phyloP scores from a whole-genome alignment of 92 coral and sea anemone species.

The Epizoanthus stellaris region DNA sequence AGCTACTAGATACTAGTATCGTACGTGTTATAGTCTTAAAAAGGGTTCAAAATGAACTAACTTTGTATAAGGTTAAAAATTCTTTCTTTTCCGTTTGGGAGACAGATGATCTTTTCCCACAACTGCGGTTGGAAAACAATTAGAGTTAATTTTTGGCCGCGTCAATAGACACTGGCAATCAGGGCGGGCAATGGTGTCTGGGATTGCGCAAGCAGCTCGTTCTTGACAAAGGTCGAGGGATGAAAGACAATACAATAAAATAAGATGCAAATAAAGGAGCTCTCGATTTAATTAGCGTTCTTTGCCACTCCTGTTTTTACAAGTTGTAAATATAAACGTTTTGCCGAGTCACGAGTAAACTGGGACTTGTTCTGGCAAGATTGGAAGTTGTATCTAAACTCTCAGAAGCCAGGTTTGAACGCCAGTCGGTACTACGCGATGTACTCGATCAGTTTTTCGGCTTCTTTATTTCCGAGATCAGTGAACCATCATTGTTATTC shows the following conservation, averaged over 20 bases:
- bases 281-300: constrained; percentile 12
- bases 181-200: constrained; percentile 11
- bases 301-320: constrained; percentile 22
- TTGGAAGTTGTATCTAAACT: not conserved
- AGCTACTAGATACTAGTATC: not conserved
- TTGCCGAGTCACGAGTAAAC: not conserved
- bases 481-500: constrained; percentile 31
- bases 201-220: not conserved
- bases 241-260: constrained; percentile 18
- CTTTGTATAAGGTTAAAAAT: not conserved
- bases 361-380: not conserved
- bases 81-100: not conserved
- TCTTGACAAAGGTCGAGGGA: not conserved
- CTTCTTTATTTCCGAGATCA: not conserved
- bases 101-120: not conserved
- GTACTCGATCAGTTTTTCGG: not conserved
- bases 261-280: constrained; percentile 22
- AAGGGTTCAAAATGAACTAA: not conserved
- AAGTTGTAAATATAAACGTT: not conserved
- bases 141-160: not conserved
- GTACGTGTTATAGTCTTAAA: not conserved
- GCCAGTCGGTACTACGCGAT: not conserved
- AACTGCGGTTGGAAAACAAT: not conserved
- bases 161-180: not conserved
- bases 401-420: not conserved